These are phyloP conservation scores for Temnothorax nylanderi DNA, from an alignment of 1,140 invertebrate species.

Conservation along the genomic window DNA sequence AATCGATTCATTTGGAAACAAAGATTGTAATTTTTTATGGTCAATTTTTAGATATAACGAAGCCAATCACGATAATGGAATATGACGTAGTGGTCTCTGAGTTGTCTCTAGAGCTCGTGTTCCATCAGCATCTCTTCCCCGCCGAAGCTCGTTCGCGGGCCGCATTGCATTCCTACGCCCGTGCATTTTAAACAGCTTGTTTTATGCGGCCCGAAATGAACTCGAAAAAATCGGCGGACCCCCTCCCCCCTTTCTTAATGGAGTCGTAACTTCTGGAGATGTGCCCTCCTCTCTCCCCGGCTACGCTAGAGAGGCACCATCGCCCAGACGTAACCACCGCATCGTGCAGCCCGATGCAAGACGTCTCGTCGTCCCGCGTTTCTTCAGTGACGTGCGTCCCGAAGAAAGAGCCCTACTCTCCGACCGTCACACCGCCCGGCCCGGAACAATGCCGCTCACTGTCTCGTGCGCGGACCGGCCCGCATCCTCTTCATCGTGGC, in stretches of 20 bases:
- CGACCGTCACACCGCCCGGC: neutral
- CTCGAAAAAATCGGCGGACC: constrained; percentile 72
- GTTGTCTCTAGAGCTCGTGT: neutral
- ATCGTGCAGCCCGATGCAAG: constrained; percentile 14
- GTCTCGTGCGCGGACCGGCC: constrained; percentile 17
- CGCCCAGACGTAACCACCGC: constrained; percentile 45
- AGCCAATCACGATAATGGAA: neutral
- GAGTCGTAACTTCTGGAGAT: constrained; percentile 77
- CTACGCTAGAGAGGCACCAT: constrained; percentile 55
- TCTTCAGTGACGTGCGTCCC: constrained; percentile 34
- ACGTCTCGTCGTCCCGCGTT: constrained; percentile 9
- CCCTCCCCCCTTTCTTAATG: constrained; percentile 72
- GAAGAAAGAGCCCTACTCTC: constrained; percentile 55
- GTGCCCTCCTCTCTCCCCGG: constrained; percentile 16
- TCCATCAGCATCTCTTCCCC: neutral
- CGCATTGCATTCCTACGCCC: constrained; percentile 65
- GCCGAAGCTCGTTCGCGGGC: neutral
- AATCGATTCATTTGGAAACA: neutral
- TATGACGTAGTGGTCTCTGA: neutral
- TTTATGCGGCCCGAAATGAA: constrained; percentile 78
- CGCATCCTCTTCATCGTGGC: neutral
- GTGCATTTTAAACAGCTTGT: constrained; percentile 78
- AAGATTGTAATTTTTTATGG: neutral
- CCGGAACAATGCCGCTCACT: constrained; percentile 55
- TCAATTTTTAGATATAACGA: neutral